Conservation (phyloP, 2,888 invertebrate genomes). For the Asteroscopus sphinx region DNA sequence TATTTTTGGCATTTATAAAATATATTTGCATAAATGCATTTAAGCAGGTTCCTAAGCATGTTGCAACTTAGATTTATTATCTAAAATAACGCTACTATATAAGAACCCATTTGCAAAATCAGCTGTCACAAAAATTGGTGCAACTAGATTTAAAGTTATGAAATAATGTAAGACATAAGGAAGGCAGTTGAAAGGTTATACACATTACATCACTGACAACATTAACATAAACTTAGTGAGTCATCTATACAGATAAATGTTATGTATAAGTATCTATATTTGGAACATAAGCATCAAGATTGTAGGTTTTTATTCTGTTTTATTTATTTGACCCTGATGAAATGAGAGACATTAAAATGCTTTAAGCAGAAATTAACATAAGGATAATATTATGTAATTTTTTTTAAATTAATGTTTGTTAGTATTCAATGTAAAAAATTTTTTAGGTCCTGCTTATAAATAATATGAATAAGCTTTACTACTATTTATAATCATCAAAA, state of each 20-base stretch:
- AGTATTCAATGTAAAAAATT: too few species aligned
- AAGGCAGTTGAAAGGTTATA: conserved; percentile 47
- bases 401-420: too few species aligned
- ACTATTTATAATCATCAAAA: too few species aligned
- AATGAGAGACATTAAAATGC: conserved; percentile 16
- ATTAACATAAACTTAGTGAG: conserved; percentile 49
- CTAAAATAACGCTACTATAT: neutral
- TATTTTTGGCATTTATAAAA: too few species aligned
- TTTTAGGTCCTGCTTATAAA: too few species aligned
- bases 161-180: conserved; percentile 46
- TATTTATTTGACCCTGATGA: conserved; percentile 46
- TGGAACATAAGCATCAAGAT: conserved; percentile 10
- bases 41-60: neutral
- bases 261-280: conserved; percentile 34
- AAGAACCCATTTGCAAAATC: conserved; percentile 10
- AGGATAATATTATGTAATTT: too few species aligned
- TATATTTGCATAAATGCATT: too few species aligned
- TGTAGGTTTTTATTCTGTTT: conserved; percentile 14
- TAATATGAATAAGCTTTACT: too few species aligned
- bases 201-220: conserved; percentile 53
- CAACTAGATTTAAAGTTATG: conserved; percentile 28
- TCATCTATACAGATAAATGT: conserved; percentile 42
- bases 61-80: neutral
- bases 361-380: too few species aligned
- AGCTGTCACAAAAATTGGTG: conserved; percentile 32